Base-by-base conservation (phyloP, 2,113 vertebrate genomes). In the Hystrix cristata region DNA sequence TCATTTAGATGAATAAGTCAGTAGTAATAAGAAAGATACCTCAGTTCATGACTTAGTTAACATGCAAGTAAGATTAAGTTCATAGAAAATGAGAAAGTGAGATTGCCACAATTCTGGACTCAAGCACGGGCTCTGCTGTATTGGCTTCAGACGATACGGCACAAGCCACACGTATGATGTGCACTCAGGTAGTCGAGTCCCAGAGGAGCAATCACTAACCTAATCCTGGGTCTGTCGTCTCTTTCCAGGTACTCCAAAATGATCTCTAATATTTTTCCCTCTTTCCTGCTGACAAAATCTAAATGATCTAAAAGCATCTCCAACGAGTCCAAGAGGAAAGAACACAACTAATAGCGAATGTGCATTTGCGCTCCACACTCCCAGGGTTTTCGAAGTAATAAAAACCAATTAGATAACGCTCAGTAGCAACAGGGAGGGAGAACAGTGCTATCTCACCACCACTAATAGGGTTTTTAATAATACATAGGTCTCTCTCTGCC, bases 391-490 rank as follows among this genome's bases (percentile, higher is more conserved):
- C 4, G 0, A 94, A 98, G 98, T 97, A 98, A 98, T 98, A 98
- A 98, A 99, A 98, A 98, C 86, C 98, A 98, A 98, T 98, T 98
- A 98, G 97, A 97, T 96, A 98, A 98, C 7, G 12, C 96, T 98
- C 98, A 96, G 97, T 93, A 97, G 97, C 82, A 96, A 95, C 67
- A 97, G 96, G 95, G 88, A 97, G 98, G 97, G 95, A 96, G 94
- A 98, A 91, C 96, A 95, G 94, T 97, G 97, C 96, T 97, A 98
- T 98, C 98, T 98, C 89, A 95, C 91, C 95, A 98, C 76, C 7
- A 98, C 98, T 99, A 98, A 98, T 98, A 98, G 97, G 76, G 81
- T 48, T 97, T 98, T 99, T 96, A 99, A 99, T 99, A 99, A 99
- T 99, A 98, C 91, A 99, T 99, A 76, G 94, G 79, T 62, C 79